Evolutionary conservation across 1,140 invertebrate species (phyloP), one percentile per base, ranked within the genome.

Genomic region (Chironomus striatipennis): DNA sequence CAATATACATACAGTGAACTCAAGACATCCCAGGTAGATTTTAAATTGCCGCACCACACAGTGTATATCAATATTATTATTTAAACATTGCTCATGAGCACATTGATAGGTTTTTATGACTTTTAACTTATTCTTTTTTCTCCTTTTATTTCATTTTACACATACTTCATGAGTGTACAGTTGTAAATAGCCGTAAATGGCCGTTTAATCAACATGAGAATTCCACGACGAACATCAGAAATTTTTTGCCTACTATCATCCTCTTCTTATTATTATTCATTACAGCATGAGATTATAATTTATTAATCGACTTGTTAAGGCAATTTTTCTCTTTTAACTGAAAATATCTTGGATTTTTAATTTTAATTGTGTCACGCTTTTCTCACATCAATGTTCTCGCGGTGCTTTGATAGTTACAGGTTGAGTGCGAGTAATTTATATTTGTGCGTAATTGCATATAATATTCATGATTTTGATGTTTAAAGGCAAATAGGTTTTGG

Each of bases 121-220:
- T 34, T 5, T 34, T 5, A 34, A 34, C 24, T 34, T 34, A 34
- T 34, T 2, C n/a, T 34, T 34, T 34, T 47, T 47, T 57, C 47
- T 57, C n/a, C 47, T 57, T 57, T 57, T 5, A 57, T 57, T 57
- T 57, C 12, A 57, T 57, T 57, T 57, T 57, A 57, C 12, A n/a
- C 12, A 57, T 15, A 57, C 47, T n/a, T n/a, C 47, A 57, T 57
- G 47, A 57, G 47, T 57, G 47, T 57, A 57, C 47, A 57, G 47
- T 57, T 57, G 47, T 57, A 57, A 57, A 57, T 57, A 57, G 47
- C n/a, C 47, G 1, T 57, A 57, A 57, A 57, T 57, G 47, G 47
- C 47, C 47, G 12, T 57, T 57, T 57, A 57, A 57, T 57, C 47
- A 57, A 57, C 47, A 57, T 57, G 47, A 57, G 12, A 57, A 57